phyloP scores from a whole-genome alignment of 2,113 vertebrate species.

The Otis tarda region DNA sequence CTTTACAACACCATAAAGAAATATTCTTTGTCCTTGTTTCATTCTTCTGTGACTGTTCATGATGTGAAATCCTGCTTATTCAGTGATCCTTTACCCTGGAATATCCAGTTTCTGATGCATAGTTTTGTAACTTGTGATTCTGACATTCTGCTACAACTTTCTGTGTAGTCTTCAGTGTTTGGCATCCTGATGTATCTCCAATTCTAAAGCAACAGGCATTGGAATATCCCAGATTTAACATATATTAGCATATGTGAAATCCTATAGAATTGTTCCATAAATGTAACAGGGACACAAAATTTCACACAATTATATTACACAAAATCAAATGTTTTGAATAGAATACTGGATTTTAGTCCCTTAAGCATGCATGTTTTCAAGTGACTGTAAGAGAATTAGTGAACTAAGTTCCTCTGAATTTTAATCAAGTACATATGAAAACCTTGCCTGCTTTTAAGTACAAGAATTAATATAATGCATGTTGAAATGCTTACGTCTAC shows the following conservation, averaged over 20 bases:
- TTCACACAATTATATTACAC: neutral
- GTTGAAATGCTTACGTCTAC: neutral
- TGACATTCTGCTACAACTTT: neutral
- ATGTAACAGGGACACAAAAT: neutral
- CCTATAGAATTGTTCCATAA: neutral
- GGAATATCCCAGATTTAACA: neutral
- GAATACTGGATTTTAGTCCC: neutral
- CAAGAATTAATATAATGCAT: neutral
- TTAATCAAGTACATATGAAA: neutral
- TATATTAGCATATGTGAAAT: neutral
- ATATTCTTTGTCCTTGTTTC: neutral
- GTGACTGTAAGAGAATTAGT: neutral
- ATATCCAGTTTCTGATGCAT: neutral
- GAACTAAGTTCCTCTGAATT: neutral
- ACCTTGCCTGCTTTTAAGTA: neutral
- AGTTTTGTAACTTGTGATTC: neutral
- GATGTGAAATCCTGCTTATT: neutral
- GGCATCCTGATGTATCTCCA: neutral
- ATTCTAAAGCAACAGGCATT: neutral
- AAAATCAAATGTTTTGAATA: neutral
- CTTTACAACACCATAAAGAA: neutral
- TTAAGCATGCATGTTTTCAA: neutral
- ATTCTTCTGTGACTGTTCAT: neutral
- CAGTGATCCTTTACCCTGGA: neutral
- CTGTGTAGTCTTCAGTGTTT: neutral